These are phyloP conservation scores for Laspeyria flexula DNA, from an alignment of 2,888 invertebrate genomes.

Conservation along the genomic window DNA sequence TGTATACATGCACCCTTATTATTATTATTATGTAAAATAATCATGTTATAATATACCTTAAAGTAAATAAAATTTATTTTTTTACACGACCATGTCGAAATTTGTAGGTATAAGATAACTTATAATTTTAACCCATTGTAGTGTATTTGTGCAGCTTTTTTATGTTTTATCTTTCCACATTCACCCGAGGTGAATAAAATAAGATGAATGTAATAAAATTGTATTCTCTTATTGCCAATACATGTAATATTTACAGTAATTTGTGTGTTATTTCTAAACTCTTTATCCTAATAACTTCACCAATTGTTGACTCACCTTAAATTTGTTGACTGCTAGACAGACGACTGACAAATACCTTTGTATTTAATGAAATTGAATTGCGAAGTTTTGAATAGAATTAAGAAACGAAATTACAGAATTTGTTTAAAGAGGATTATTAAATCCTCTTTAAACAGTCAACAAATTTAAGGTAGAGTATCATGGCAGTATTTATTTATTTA, in stretches of 20 bases:
- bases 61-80: conserved; percentile 2
- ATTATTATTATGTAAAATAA: neutral
- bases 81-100: neutral
- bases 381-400: too few relatives aligned
- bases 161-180: conserved; percentile 18
- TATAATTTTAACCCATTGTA: neutral
- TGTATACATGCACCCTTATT: neutral
- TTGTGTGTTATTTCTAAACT: conserved; percentile 12
- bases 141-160: neutral
- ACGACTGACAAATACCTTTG: too few relatives aligned
- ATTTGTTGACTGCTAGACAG: too few relatives aligned
- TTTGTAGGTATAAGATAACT: neutral
- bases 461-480: too few relatives aligned
- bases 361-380: too few relatives aligned
- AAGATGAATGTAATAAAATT: conserved; percentile 42
- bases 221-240: conserved; percentile 49
- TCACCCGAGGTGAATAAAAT: conserved; percentile 13
- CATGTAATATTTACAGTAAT: conserved; percentile 34
- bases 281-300: too few relatives aligned
- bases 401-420: too few relatives aligned
- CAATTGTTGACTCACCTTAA: too few relatives aligned
- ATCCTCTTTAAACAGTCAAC: too few relatives aligned
- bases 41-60: neutral
- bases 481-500: too few relatives aligned
- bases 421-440: too few relatives aligned